Evolutionary conservation across 2,797 vertebrate species (phyloP).

Genomic region (Aphelocoma californica): DNA sequence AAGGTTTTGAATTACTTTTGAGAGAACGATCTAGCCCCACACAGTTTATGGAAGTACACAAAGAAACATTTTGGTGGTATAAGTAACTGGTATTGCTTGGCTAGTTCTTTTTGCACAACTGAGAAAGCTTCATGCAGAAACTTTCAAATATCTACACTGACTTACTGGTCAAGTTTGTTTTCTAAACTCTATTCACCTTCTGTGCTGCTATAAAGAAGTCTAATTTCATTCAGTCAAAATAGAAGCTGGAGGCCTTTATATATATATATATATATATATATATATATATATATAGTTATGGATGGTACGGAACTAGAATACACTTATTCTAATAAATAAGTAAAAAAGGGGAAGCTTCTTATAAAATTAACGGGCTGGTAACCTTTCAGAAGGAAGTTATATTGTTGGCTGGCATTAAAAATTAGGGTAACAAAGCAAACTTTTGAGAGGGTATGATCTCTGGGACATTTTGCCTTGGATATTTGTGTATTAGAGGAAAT

Average conservation of each 20-base stretch:
- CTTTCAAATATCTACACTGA: background rate
- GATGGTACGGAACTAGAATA: background rate
- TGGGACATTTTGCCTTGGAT: background rate
- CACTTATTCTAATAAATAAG: background rate
- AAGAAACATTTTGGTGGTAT: background rate
- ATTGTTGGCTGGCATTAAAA: background rate
- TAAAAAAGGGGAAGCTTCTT: background rate
- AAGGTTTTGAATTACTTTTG: background rate
- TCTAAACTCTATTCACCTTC: background rate
- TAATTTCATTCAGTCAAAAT: background rate
- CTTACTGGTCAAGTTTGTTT: background rate
- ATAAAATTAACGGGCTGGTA: background rate
- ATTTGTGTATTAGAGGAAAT: background rate
- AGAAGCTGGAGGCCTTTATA: background rate
- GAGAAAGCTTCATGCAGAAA: background rate
- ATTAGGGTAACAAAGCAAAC: background rate
- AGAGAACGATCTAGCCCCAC: background rate
- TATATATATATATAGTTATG: background rate
- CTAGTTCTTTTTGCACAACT: background rate
- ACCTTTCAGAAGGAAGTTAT: background rate
- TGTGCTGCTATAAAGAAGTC: background rate
- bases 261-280: background rate
- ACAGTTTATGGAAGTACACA: background rate
- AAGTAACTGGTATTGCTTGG: background rate
- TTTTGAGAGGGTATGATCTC: background rate